These are phyloP conservation scores for Cotesia vestalis DNA, from an alignment of 1,140 invertebrate species.

Conservation along the genomic window DNA sequence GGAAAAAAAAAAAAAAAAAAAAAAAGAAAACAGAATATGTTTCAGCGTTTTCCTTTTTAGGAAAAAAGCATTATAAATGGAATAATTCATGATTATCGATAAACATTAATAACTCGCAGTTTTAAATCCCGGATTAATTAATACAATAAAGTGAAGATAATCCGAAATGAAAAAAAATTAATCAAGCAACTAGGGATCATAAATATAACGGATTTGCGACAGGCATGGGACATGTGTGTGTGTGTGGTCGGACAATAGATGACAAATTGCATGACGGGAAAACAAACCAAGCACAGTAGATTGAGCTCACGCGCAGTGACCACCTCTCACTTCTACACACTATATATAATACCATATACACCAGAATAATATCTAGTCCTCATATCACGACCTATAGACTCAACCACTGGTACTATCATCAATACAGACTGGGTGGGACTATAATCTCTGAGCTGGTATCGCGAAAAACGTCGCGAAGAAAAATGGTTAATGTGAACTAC, in stretches of 20 bases:
- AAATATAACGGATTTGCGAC: slow-evolving; percentile 55
- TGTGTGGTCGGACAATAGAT: slow-evolving; percentile 55
- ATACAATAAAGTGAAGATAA: slow-evolving; percentile 21
- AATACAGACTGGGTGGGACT: slow-evolving; percentile 47
- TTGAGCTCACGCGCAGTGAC: slow-evolving; percentile 42
- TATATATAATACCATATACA: background rate
- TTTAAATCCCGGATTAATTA: background rate
- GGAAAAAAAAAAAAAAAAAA: too few species aligned
- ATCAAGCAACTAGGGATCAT: slow-evolving; percentile 55
- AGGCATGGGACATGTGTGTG: slow-evolving; percentile 10
- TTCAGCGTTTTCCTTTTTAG: too few species aligned
- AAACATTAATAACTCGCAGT: too few species aligned
- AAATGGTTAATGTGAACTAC: slow-evolving; percentile 42
- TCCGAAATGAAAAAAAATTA: slow-evolving; percentile 49
- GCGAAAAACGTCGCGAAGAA: slow-evolving; percentile 44
- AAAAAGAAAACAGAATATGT: too few species aligned
- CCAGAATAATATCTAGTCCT: too few species aligned
- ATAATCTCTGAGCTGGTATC: slow-evolving; percentile 47
- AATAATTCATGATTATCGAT: too few species aligned
- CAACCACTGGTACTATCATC: slow-evolving; percentile 48
- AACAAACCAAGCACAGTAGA: slow-evolving; percentile 53
- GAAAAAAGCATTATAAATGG: too few species aligned
- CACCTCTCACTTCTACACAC: slow-evolving; percentile 36
- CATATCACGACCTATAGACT: background rate
- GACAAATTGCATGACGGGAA: slow-evolving; percentile 58